Conservation (phyloP, 2,113 vertebrate species). For the Melanocharis versteri region DNA sequence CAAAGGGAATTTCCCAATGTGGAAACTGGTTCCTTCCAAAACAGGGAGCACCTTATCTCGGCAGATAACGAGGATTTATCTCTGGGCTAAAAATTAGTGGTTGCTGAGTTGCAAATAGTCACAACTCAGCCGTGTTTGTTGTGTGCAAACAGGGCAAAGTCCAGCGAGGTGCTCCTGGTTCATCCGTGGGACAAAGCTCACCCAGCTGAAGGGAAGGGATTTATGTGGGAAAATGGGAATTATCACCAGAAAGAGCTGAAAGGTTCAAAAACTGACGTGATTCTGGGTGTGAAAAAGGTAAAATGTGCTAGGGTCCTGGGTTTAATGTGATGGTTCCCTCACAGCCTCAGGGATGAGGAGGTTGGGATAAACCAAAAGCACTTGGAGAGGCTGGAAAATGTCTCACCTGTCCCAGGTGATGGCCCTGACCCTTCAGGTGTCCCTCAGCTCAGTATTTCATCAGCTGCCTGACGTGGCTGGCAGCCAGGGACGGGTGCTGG, state of each 20-base stretch:
- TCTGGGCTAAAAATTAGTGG: not conserved
- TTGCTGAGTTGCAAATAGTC: not conserved
- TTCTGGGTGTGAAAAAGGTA: not conserved
- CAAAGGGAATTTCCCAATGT: not conserved
- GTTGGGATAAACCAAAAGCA: not conserved
- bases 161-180: not conserved
- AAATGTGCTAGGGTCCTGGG: rapidly evolving
- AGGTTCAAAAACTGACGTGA: rapidly evolving
- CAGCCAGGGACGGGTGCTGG: not conserved
- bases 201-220: not conserved
- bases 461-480: not conserved
- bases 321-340: not conserved
- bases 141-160: slow-evolving; percentile 20
- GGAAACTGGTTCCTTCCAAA: not conserved
- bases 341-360: not conserved
- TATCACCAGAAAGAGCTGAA: not conserved
- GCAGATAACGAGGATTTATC: slow-evolving; percentile 7
- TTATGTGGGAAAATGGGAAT: not conserved
- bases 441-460: not conserved
- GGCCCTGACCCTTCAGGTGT: not conserved
- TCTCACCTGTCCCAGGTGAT: not conserved
- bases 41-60: not conserved
- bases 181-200: not conserved
- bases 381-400: not conserved
- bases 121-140: not conserved